Conservation (phyloP, 2,113 vertebrate genomes). For the Puma concolor region DNA sequence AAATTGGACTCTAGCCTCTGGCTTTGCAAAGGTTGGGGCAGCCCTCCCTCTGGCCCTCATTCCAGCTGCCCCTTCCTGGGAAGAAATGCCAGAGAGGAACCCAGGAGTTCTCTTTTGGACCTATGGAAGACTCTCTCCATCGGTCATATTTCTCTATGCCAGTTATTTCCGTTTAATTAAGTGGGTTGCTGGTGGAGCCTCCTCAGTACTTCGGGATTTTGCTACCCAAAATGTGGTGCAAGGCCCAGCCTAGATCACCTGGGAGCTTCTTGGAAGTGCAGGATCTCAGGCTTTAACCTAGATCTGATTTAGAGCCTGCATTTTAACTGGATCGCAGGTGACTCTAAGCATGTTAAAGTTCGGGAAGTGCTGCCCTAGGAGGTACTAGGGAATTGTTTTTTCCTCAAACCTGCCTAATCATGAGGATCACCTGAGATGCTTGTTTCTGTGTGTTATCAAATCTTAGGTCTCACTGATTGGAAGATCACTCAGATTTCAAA, state of each 20-base stretch:
- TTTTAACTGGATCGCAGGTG: neutral
- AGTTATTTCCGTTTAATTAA: neutral
- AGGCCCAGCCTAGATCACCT: neutral
- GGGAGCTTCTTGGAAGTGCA: neutral
- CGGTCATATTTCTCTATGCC: neutral
- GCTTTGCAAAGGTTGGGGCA: neutral
- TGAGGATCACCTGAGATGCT: neutral
- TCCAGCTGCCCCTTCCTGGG: neutral
- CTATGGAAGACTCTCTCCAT: neutral
- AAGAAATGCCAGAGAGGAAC: neutral
- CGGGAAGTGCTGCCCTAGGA: neutral
- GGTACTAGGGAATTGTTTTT: neutral
- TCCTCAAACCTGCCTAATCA: neutral
- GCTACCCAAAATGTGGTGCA: neutral
- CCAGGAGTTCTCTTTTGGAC: neutral
- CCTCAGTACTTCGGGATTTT: neutral
- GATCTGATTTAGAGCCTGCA: neutral
- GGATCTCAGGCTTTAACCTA: neutral
- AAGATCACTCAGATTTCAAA: constrained; percentile 15
- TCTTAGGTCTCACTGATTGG: neutral
- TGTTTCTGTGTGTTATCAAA: neutral
- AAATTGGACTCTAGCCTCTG: neutral
- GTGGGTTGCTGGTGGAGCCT: neutral
- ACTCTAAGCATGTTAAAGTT: neutral
- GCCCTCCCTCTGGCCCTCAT: neutral